Evolutionary conservation across 2,797 vertebrate species (phyloP), one percentile per base, ranked within the genome.

Genomic region (Microctenopoma steveboyesi): DNA sequence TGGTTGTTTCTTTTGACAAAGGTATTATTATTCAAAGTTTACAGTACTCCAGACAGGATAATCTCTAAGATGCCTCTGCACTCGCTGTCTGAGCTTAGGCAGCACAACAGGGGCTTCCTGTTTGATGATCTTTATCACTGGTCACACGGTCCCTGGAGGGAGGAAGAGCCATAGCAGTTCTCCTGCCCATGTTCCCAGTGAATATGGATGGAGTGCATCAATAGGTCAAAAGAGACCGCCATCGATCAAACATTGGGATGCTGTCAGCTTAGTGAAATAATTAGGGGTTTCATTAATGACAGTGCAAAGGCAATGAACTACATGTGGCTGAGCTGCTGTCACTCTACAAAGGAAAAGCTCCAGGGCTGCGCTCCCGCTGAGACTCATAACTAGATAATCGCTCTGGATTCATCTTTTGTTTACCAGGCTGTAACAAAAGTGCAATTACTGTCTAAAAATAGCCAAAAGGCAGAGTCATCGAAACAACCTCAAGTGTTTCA

Each of bases 361-460:
- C 52, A 71, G 87, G 87, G 86, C 87, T 74, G 78, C 2, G 59
- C 82, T 83, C 79, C 81, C 42, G 79, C 78, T 77, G 75, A 75
- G 74, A 88, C 63, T 82, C 84, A 77, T 80, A 86, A 84, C 83
- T 82, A 90, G 85, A 84, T 85, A 86, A 91, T 89, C 76, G 59
- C 70, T 80, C 79, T 37, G 74, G 82, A 88, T 89, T 93, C 83
- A 88, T 86, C 74, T 79, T 84, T 87, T 90, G 88, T 93, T 92
- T 92, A 86, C 73, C 81, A 76, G 87, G 73, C 87, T 81, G 84
- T 83, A 87, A 89, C 81, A 90, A 92, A 92, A 86, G 76, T 84
- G 82, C 88, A 90, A 89, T 92, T 91, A 90, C 77, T 79, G 54
- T 82, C 91, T 91, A 92, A 91, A 92, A 89, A 92, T 92, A 93